A percentile compares a stretch with the other conserved stretches of the same genome.
These are phyloP conservation scores for Ameiurus melas DNA, from an alignment of 2,113 vertebrate genomes.

Conservation along the genomic window DNA sequence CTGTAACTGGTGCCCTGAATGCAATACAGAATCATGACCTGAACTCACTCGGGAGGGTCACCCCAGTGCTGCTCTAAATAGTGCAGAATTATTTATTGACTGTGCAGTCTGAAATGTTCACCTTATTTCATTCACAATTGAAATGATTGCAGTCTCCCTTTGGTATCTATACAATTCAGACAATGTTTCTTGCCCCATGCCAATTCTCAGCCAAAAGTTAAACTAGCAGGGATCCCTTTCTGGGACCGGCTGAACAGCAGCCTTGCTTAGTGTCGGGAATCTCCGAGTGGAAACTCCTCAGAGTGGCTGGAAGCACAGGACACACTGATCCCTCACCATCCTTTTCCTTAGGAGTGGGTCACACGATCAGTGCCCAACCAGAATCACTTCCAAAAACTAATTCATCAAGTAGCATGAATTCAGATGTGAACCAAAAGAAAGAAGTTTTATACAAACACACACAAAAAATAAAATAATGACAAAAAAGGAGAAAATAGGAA, in stretches of 20 bases:
- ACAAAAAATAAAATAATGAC: conserved; percentile 40
- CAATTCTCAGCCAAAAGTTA: conserved; percentile 56
- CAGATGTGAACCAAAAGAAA: conserved; percentile 40
- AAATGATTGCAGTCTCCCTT: conserved; percentile 64
- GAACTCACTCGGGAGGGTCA: not conserved
- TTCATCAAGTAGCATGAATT: conserved; percentile 36
- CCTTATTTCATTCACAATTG: conserved; percentile 28
- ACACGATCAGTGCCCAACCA: conserved; percentile 66
- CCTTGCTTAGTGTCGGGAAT: conserved; percentile 45
- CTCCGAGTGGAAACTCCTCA: conserved; percentile 39
- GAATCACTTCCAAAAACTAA: conserved; percentile 53
- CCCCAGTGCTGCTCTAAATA: conserved; percentile 25
- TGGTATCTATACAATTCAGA: conserved; percentile 65
- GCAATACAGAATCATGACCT: conserved; percentile 11
- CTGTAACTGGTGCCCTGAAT: conserved; percentile 27
- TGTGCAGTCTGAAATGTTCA: conserved; percentile 46
- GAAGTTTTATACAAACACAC: not conserved
- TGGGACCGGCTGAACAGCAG: conserved; percentile 27
- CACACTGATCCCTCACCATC: conserved; percentile 69
- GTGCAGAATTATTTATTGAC: conserved; percentile 16
- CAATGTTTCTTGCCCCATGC: conserved; percentile 39
- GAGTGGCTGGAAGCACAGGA: conserved; percentile 51
- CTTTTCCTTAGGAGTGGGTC: conserved; percentile 65
- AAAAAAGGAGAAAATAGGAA: conserved; percentile 59
- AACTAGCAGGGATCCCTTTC: conserved; percentile 39